Evolutionary conservation across 2,113 vertebrate genomes (phyloP), one percentile per base, ranked within the genome.

Genomic region (Gymnorhina tibicen): DNA sequence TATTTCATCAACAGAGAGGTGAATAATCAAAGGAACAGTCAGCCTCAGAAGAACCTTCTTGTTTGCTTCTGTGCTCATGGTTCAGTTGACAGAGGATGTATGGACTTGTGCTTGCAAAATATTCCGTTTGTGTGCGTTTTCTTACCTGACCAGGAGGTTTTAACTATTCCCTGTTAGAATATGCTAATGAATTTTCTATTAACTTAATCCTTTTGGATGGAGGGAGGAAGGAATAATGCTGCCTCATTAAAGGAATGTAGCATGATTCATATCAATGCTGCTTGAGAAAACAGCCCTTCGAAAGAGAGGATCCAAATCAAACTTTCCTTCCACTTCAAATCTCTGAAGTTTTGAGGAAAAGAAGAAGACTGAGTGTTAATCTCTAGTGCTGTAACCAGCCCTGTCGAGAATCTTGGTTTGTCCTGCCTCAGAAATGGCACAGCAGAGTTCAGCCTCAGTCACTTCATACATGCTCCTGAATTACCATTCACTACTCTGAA

Each of bases 201-300:
- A 3, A 21, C 33, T 55, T 80, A n/a, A 46, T 66, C 7, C 13
- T 76, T 37, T 49, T 80, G 59, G n/a, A 21, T 7, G 15, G 11
- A 59, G 28, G 19, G 26, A 75, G 22, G n/a, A 58, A 70, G 20
- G 44, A 75, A 12, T 63, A 75, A 75, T 23, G 5, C 39, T 79
- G 14, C 2, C 3, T 32, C 80, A 9, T 37, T 60, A 21, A 46
- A 63, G 52, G 44, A 78, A n/a, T 0, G 0, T 22, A 20, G 16
- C 2, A 15, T 30, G 33, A 53, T 91, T 68, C 6, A 3, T 58
- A 44, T 42, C 23, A 23, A 1, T 58, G 28, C 39, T 76, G 21
- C 24, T 53, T 60, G 63, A 60, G 23, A 56, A 69, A 79, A 44
- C 21, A 73, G 5, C 5, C 7, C 14, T 23, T 74, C 32, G 26